A percentile compares a stretch with the other conserved stretches of the same genome.
These are phyloP conservation scores for Hermetia illucens DNA, from an alignment of 1,140 invertebrate species.

Conservation along the genomic window DNA sequence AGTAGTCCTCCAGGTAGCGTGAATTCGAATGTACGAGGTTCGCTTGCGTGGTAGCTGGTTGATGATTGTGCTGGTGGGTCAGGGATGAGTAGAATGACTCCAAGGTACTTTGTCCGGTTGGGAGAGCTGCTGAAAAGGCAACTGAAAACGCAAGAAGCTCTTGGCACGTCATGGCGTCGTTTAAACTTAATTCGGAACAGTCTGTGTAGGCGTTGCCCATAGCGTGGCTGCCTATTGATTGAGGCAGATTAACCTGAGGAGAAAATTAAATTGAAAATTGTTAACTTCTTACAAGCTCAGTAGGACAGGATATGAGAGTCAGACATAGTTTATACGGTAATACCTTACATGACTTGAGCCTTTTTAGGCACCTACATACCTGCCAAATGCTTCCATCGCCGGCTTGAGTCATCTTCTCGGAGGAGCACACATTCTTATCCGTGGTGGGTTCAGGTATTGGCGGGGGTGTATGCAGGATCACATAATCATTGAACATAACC, in stretches of 20 bases:
- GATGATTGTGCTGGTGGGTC: slow-evolving; percentile 22
- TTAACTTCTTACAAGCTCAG: not conserved
- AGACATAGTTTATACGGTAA: too few species aligned
- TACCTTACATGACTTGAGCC: too few species aligned
- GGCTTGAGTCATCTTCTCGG: slow-evolving; percentile 79
- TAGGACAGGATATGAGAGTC: not conserved
- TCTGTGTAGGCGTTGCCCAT: slow-evolving; percentile 29
- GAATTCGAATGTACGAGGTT: slow-evolving; percentile 1
- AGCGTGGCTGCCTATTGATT: slow-evolving; percentile 17
- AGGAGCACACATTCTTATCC: slow-evolving; percentile 60
- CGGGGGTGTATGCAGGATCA: slow-evolving; percentile 52
- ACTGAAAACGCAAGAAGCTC: slow-evolving; percentile 81
- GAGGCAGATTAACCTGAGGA: slow-evolving; percentile 25
- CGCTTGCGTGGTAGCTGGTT: slow-evolving; percentile 10
- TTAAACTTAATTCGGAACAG: slow-evolving; percentile 38
- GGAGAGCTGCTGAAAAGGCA: slow-evolving; percentile 76
- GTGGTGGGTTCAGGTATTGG: slow-evolving; percentile 22
- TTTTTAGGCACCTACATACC: slow-evolving; percentile 11
- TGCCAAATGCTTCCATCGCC: slow-evolving; percentile 57
- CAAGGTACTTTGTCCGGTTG: slow-evolving; percentile 70
- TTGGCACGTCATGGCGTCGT: slow-evolving; percentile 68
- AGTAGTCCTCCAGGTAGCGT: slow-evolving; percentile 49
- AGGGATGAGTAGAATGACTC: slow-evolving; percentile 68
- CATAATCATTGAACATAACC: slow-evolving; percentile 77
- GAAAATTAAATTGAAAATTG: not conserved